phyloP scores from a whole-genome alignment of 2,888 invertebrate genomes.

The Dendrolimus houi region DNA sequence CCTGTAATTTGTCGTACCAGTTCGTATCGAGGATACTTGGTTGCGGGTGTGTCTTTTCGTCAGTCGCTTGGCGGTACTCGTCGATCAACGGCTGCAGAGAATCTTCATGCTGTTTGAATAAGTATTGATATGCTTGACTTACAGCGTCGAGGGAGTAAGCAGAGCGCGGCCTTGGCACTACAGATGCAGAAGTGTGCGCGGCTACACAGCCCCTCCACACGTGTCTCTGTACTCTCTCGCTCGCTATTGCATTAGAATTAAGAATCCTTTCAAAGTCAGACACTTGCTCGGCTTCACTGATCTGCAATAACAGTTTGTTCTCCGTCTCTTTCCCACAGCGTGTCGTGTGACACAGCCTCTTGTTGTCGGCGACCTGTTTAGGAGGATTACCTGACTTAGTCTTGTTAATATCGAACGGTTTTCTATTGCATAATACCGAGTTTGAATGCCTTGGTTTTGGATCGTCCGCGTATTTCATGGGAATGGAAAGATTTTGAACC shows the following conservation, averaged over 20 bases:
- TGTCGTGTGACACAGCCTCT: conserved; percentile 59
- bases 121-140: conserved; percentile 59
- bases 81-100: conserved; percentile 60
- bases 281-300: conserved; percentile 78
- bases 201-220: conserved; percentile 57
- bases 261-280: conserved; percentile 80
- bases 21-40: conserved; percentile 43
- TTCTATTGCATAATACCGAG: conserved; percentile 38
- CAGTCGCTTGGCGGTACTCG: conserved; percentile 41
- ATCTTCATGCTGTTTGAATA: conserved; percentile 65
- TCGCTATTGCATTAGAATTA: conserved; percentile 73
- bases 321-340: conserved; percentile 62
- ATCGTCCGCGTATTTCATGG: conserved; percentile 59
- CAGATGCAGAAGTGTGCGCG: conserved; percentile 43
- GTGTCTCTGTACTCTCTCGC: conserved; percentile 52
- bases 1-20: conserved; percentile 58
- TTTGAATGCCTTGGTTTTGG: conserved; percentile 45
- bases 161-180: conserved; percentile 52
- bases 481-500: conserved; percentile 58
- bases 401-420: conserved; percentile 44
- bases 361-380: conserved; percentile 65
- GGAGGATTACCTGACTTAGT: conserved; percentile 56
- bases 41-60: conserved; percentile 27
- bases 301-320: conserved; percentile 71
- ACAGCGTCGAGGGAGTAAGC: conserved; percentile 61